Conservation (phyloP, 2,797 vertebrate species). For the Acanthurus tractus region DNA sequence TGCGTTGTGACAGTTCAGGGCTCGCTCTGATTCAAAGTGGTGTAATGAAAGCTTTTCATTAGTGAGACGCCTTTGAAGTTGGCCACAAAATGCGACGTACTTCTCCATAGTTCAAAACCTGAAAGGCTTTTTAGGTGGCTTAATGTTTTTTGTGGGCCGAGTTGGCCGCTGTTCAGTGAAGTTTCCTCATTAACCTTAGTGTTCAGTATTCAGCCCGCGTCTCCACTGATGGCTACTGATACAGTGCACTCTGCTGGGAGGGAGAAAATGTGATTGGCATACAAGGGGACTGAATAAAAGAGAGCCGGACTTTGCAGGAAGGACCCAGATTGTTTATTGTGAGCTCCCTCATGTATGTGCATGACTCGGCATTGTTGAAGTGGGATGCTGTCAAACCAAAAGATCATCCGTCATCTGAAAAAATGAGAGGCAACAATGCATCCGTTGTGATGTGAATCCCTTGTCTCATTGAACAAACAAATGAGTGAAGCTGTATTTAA, state of each 20-base stretch:
- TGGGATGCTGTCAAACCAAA: background rate
- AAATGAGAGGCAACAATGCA: background rate
- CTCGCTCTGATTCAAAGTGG: slow-evolving; percentile 18
- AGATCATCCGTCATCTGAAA: slow-evolving; percentile 7
- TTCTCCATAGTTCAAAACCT: background rate
- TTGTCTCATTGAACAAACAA: slow-evolving; percentile 11
- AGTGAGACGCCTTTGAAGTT: background rate
- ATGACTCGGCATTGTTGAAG: slow-evolving; percentile 64
- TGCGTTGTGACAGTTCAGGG: background rate
- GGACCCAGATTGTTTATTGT: slow-evolving; percentile 12
- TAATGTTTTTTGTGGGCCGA: slow-evolving; percentile 14
- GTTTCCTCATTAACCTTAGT: slow-evolving; percentile 53
- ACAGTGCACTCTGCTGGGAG: slow-evolving; percentile 27
- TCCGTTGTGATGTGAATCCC: slow-evolving; percentile 25
- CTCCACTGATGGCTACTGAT: slow-evolving; percentile 40
- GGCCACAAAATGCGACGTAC: slow-evolving; percentile 15
- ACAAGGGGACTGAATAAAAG: slow-evolving; percentile 3
- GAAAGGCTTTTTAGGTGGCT: slow-evolving; percentile 36
- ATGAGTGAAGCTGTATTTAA: background rate
- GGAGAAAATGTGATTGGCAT: slow-evolving; percentile 44
- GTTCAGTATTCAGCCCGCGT: slow-evolving; percentile 65
- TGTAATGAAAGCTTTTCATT: slow-evolving; percentile 43
- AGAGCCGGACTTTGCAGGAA: background rate
- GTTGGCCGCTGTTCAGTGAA: slow-evolving; percentile 61
- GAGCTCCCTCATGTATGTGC: slow-evolving; percentile 6